Evolutionary conservation across 2,888 invertebrate species (phyloP).

Genomic region (Andrena bucephala): DNA sequence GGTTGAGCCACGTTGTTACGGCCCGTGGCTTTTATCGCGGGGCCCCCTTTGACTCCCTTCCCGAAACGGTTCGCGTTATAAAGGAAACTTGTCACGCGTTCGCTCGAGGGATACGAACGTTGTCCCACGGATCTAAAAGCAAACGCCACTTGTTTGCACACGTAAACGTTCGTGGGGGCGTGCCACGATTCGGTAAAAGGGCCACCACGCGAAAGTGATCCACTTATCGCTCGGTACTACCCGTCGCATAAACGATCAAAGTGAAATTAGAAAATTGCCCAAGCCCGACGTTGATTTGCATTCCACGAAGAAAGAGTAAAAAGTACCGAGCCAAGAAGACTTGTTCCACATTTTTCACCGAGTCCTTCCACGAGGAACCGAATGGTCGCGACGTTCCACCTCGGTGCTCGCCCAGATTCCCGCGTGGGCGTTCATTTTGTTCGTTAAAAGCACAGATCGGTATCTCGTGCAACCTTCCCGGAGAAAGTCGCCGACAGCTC

Average conservation of each 20-base stretch:
- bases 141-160: conserved; percentile 56
- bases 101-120: conserved; percentile 28
- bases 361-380: background rate
- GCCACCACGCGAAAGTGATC: conserved; percentile 48
- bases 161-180: conserved; percentile 27
- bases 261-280: conserved; percentile 56
- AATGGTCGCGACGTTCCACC: conserved; percentile 16
- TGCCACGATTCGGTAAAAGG: conserved; percentile 53
- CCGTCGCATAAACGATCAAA: conserved; percentile 39
- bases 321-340: no score
- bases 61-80: conserved; percentile 51
- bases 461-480: conserved; percentile 36
- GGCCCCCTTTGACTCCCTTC: conserved; percentile 40
- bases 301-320: conserved; percentile 11
- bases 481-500: conserved; percentile 46
- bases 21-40: conserved; percentile 42
- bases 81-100: conserved; percentile 66
- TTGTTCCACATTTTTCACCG: no score
- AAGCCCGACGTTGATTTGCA: conserved; percentile 32
- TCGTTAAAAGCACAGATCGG: conserved; percentile 38
- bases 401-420: conserved; percentile 38
- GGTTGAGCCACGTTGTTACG: conserved; percentile 29
- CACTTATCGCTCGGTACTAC: conserved; percentile 15
- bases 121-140: conserved; percentile 45
- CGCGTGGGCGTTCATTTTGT: conserved; percentile 31